These are phyloP conservation scores for Hirundichthys speculiger DNA, from an alignment of 2,113 vertebrate genomes.

Conservation along the genomic window DNA sequence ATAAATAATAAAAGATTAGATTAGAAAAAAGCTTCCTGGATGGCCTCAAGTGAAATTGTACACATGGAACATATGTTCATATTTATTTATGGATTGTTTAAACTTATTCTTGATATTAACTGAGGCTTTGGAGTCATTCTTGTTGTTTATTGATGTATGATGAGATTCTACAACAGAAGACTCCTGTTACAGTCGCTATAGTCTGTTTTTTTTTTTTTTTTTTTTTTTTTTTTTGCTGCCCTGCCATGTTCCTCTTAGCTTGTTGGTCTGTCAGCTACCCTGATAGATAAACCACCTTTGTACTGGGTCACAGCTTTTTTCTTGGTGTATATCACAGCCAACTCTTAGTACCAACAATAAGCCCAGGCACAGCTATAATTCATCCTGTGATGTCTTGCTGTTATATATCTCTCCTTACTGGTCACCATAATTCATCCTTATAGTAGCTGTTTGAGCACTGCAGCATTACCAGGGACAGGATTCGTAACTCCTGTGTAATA, in stretches of 20 bases:
- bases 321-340: constrained; percentile 66
- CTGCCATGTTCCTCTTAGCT: constrained; percentile 5
- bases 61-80: not conserved
- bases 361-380: constrained; percentile 67
- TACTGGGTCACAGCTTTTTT: constrained; percentile 47
- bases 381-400: constrained; percentile 66
- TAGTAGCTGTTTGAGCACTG: constrained; percentile 72
- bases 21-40: not conserved
- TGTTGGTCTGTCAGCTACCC: constrained; percentile 29
- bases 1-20: not conserved
- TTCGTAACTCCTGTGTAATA: constrained; percentile 77
- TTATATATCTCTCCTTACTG: constrained; percentile 74
- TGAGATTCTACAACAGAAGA: not conserved
- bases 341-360: constrained; percentile 71
- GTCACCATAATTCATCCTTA: constrained; percentile 75
- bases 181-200: constrained; percentile 10
- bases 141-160: constrained; percentile 14
- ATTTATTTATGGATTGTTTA: not conserved
- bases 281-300: constrained; percentile 59
- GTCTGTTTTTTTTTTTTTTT: constrained; percentile 7
- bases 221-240: not conserved
- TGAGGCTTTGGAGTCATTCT: not conserved
- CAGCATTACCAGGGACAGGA: constrained; percentile 70
- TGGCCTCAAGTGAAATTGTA: not conserved
- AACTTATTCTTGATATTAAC: not conserved